phyloP scores from a whole-genome alignment of 2,888 invertebrate species.

The Thysanoteuthis rhombus region DNA sequence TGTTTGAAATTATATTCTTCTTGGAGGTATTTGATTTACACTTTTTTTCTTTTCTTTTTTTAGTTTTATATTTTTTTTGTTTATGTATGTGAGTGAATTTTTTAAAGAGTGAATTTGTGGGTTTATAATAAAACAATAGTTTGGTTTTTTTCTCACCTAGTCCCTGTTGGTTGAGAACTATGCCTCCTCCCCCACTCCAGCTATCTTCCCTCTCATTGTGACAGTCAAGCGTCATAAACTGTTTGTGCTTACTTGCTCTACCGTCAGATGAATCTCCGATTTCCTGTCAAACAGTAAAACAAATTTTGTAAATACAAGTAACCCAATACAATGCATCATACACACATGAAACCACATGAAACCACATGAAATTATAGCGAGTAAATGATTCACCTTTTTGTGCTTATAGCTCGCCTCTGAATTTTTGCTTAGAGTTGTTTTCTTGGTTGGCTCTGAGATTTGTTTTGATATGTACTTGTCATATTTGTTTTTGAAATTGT shows the following conservation, averaged over 20 bases:
- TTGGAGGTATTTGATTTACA: no score
- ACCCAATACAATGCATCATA: slow-evolving; percentile 12
- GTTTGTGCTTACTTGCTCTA: slow-evolving; percentile 12
- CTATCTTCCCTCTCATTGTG: not conserved
- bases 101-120: not conserved
- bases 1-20: no score
- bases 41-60: no score
- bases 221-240: slow-evolving; percentile 12
- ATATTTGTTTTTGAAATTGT: no score
- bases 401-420: no score
- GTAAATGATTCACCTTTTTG: no score
- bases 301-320: not conserved
- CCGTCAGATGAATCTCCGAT: not conserved
- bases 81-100: not conserved
- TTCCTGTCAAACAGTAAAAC: not conserved
- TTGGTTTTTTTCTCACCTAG: not conserved
- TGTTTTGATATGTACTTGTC: no score
- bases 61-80: no score
- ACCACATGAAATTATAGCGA: no score
- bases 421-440: no score
- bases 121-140: slow-evolving; percentile 12
- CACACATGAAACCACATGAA: no score
- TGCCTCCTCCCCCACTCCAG: not conserved
- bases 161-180: slow-evolving; percentile 12
- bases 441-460: no score